Evolutionary conservation across 2,797 vertebrate genomes (phyloP), one percentile per base, ranked within the genome.

Genomic region (Argyrosomus regius): DNA sequence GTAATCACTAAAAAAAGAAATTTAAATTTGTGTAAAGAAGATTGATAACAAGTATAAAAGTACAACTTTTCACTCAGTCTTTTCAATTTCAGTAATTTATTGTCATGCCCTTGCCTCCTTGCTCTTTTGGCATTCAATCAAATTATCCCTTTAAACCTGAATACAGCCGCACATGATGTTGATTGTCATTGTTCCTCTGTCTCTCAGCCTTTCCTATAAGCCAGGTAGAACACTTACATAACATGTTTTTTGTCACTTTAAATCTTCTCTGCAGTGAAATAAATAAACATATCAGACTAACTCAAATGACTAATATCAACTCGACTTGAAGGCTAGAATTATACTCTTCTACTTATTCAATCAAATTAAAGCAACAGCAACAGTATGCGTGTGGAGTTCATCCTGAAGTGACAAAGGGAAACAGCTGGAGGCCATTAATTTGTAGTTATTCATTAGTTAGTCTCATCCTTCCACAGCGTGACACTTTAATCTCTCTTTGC

Each of bases 121-220:
- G 53, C 63, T 73, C 54, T 69, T 77, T 70, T 70, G 62, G 59
- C 46, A 53, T 75, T 74, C 75, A 81, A 82, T 84, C 75, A 88
- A 64, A 86, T 79, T 66, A 86, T 80, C 81, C 62, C 49, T 76
- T 56, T 54, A 50, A 74, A 83, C 62, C 72, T 57, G 73, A 80
- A 65, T 26, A 39, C 28, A 13, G 54, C 41, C 0, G 3, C 52
- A 69, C 76, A 79, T 79, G 65, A 72, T 41, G 31, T 8, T 59
- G 66, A 80, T 77, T 72, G 66, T 54, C 80, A 80, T 77, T 83
- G 67, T 83, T 80, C 67, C 28, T 45, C 50, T 3, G 6, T 79
- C 68, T 69, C 39, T 49, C 72, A 39, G 76, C 64, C 64, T 52
- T 63, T 41, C 45, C 35, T 39, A 41, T 75, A 50, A 77, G 48